These are phyloP conservation scores for Gymnogyps californianus DNA, from an alignment of 2,113 vertebrate genomes.

Conservation along the genomic window DNA sequence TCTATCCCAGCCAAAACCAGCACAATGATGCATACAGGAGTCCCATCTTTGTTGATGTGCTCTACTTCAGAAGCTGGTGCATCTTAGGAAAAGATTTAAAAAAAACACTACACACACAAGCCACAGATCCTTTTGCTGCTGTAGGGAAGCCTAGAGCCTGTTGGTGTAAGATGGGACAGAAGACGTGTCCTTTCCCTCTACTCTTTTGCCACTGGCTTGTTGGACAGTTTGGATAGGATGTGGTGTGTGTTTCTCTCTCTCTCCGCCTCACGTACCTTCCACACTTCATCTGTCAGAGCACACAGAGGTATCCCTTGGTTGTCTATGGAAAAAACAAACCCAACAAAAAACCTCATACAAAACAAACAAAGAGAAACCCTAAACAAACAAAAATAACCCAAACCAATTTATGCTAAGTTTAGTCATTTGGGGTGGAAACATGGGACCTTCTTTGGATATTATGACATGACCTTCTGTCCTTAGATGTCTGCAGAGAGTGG, in stretches of 20 bases:
- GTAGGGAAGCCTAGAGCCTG: not conserved
- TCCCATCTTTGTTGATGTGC: not conserved
- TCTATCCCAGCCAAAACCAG: too few relatives aligned
- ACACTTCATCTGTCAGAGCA: not conserved
- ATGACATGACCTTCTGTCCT: not conserved
- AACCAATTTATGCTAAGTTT: not conserved
- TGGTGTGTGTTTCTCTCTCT: not conserved
- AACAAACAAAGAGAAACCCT: not conserved
- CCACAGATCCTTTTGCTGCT: not conserved
- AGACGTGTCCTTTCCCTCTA: not conserved
- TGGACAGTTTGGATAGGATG: not conserved
- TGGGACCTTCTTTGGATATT: not conserved
- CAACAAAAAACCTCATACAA: not conserved
- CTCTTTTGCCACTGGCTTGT: not conserved
- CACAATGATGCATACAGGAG: too few relatives aligned
- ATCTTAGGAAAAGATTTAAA: not conserved
- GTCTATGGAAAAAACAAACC: too few relatives aligned
- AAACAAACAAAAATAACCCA: not conserved
- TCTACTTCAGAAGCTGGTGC: not conserved
- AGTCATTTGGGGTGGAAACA: not conserved
- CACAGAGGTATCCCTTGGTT: not conserved
- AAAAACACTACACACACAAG: accelerated
- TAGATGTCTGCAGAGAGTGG: not conserved
- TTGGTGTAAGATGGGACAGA: not conserved
- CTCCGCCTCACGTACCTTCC: not conserved